These are phyloP conservation scores for Tupaia tana DNA, from an alignment of 2,113 vertebrate species.

Conservation along the genomic window DNA sequence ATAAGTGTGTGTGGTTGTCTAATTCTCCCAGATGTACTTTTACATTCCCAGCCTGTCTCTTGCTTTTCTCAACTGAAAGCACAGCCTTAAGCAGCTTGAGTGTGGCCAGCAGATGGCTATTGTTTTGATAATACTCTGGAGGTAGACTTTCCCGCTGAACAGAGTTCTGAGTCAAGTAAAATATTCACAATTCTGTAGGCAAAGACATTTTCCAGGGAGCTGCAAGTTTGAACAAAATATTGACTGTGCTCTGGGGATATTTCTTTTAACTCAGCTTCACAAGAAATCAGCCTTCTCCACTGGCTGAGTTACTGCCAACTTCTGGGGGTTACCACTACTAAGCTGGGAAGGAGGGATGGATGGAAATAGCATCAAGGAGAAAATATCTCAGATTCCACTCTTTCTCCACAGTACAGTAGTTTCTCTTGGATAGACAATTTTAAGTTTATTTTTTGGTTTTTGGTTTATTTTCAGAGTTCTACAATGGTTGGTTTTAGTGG, in stretches of 20 bases:
- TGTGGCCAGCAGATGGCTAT: not conserved
- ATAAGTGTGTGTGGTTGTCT: not conserved
- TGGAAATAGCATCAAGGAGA: not conserved
- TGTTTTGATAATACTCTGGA: not conserved
- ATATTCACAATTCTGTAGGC: not conserved
- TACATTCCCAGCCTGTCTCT: not conserved
- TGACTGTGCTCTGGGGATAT: not conserved
- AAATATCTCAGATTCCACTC: not conserved
- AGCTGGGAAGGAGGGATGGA: not conserved
- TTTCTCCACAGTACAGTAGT: not conserved
- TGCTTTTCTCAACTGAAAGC: not conserved
- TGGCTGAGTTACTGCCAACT: not conserved
- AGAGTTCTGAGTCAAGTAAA: not conserved
- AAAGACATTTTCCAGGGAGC: not conserved
- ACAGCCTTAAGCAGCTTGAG: not conserved
- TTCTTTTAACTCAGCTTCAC: not conserved
- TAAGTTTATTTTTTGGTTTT: slow-evolving; percentile 31
- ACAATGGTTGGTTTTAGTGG: not conserved
- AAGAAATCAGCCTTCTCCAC: slow-evolving; percentile 26
- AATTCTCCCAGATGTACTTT: not conserved
- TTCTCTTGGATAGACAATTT: slow-evolving; percentile 25
- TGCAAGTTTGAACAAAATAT: not conserved
- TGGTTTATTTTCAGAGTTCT: slow-evolving; percentile 8
- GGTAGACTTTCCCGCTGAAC: not conserved
- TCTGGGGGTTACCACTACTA: not conserved